These are phyloP conservation scores for Meandrusa payeni DNA, from an alignment of 2,888 invertebrate genomes.

Conservation along the genomic window DNA sequence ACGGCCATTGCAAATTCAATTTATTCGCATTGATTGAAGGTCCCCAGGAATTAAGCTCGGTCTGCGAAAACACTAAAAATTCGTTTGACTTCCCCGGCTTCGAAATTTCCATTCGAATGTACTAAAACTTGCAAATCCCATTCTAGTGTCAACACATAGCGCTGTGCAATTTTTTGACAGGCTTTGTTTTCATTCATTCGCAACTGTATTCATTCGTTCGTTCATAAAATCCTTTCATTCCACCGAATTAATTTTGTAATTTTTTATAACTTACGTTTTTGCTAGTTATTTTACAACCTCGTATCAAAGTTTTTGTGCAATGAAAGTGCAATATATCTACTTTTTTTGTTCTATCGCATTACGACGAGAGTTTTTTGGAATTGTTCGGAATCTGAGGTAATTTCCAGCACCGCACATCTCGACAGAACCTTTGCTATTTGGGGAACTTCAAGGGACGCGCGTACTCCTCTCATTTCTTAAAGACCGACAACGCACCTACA, in stretches of 20 bases:
- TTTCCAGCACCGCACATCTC: no score
- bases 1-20: slow-evolving; percentile 3
- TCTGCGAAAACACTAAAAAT: slow-evolving; percentile 10
- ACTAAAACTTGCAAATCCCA: slow-evolving; percentile 17
- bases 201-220: slow-evolving; percentile 16
- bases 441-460: no score
- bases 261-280: no score
- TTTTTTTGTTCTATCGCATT: no score
- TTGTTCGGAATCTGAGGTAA: no score
- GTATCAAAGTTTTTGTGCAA: no score
- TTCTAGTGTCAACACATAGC: slow-evolving; percentile 14
- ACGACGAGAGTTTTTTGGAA: no score
- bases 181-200: slow-evolving; percentile 15
- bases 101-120: slow-evolving; percentile 3
- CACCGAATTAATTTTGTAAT: slow-evolving; percentile 6
- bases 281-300: no score
- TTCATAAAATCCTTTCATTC: slow-evolving; percentile 3
- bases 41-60: slow-evolving; percentile 9
- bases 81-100: not conserved
- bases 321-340: no score
- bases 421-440: no score
- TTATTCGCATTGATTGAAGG: slow-evolving; percentile 4
- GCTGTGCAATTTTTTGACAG: slow-evolving; percentile 13
- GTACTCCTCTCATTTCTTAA: no score
- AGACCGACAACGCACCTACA: no score